Evolutionary conservation across 2,888 invertebrate species (phyloP), one percentile per base, ranked within the genome.

Genomic region (Deilephila elpenor): DNA sequence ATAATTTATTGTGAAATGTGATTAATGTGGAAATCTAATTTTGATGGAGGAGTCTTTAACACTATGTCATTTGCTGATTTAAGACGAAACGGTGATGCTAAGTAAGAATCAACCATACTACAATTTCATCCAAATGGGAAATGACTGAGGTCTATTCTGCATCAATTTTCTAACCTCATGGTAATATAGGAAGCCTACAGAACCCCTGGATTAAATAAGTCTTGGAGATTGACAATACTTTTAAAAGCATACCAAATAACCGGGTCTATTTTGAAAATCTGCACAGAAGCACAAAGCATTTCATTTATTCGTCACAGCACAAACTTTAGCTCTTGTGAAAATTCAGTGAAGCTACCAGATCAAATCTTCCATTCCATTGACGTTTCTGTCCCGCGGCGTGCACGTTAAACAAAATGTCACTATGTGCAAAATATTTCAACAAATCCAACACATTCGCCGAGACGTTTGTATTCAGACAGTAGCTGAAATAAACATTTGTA

Each of bases 381-480:
- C 56, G n/a, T 19, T 56, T 56, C 56, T n/a, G n/a, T 56, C 56
- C 56, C 25, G 51, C 67, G 64, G 37, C 64, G 20, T n/a, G 37
- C 62, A 62, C n/a, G 19, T 62, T 34, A 62, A 37, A 61, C 61
- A 56, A 56, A 17, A 29, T 32, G 70, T 70, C 70, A 70, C 70
- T 71, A n/a, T 56, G 34, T 51, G 34, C 67, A 53, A 70, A 59
- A 73, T 37, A 60, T 37, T 70, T 61, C 56, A 25, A 32, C 34
- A 71, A 59, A 59, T 77, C 74, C 75, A 73, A 56, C 53, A 70
- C 51, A 75, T 77, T 75, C 64, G 64, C 67, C 74, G 79, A 79
- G 70, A 73, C 78, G 78, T 86, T 85, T 83, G 81, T 87, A 86
- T 87, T 84, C 84, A 82, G 81, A 67, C 61, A 75, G 78, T 74